phyloP scores from a whole-genome alignment of 2,888 invertebrate species.

The Bellardia bayeri region DNA sequence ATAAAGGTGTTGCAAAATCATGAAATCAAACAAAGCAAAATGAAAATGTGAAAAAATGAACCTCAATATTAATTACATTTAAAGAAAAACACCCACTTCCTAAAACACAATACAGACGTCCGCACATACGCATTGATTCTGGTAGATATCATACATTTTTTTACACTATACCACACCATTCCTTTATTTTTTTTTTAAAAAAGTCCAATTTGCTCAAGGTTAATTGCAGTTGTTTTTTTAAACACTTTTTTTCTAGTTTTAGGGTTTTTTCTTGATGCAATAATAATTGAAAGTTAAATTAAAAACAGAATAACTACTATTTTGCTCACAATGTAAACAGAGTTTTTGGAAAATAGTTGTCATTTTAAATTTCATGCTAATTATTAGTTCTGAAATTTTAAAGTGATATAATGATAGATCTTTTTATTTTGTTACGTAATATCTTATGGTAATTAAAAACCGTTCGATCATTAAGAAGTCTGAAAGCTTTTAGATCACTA shows the following conservation, averaged over 20 bases:
- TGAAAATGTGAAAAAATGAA: constrained; percentile 41
- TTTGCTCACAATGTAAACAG: constrained; percentile 15
- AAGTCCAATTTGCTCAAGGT: constrained; percentile 57
- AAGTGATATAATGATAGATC: background rate
- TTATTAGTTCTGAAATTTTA: background rate
- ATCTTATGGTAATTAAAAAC: background rate
- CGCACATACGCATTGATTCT: constrained; percentile 33
- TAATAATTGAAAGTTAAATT: constrained; percentile 48
- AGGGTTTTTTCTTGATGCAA: constrained; percentile 23
- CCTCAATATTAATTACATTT: constrained; percentile 69
- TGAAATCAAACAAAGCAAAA: constrained; percentile 35
- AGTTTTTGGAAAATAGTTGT: constrained; percentile 25
- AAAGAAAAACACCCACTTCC: constrained; percentile 71
- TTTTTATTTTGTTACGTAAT: background rate
- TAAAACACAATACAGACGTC: constrained; percentile 19
- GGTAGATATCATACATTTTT: background rate
- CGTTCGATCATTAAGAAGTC: background rate
- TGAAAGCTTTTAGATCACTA: no score
- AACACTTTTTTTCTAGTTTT: constrained; percentile 21
- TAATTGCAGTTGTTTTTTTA: constrained; percentile 50
- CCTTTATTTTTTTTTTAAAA: constrained; percentile 20
- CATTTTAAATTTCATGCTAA: background rate
- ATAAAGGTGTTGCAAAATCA: constrained; percentile 70
- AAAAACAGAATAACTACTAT: constrained; percentile 34
- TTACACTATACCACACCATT: constrained; percentile 22